Evolutionary conservation across 1,140 invertebrate genomes (phyloP).

Genomic region (Piezodorus guildinii): DNA sequence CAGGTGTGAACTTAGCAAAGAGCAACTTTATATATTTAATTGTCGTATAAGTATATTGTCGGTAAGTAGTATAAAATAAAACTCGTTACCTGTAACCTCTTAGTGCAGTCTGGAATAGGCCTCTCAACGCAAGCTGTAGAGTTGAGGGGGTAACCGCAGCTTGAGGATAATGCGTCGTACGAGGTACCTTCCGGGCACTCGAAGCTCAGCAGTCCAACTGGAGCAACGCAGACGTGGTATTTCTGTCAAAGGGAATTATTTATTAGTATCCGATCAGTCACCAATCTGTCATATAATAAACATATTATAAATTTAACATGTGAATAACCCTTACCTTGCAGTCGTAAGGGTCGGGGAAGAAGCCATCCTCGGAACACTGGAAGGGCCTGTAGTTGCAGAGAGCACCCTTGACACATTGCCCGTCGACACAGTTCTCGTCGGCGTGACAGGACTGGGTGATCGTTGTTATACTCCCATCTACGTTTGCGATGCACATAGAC

Average conservation of each 20-base stretch:
- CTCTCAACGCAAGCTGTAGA: neutral
- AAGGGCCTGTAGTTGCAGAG: constrained; percentile 5
- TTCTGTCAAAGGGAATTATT: neutral
- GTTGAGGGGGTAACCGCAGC: neutral
- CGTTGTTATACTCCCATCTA: neutral
- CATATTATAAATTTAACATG: neutral
- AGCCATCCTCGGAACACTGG: neutral
- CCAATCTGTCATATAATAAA: neutral
- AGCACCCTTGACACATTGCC: neutral
- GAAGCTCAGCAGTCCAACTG: neutral
- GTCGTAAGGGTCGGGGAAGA: constrained; percentile 15
- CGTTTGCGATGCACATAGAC: neutral
- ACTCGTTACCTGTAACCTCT: neutral
- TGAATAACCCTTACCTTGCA: neutral
- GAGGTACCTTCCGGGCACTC: neutral
- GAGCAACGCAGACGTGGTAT: neutral
- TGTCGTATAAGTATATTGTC: no score
- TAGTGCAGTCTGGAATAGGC: neutral
- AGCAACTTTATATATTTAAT: no score
- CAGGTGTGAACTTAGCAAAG: no score
- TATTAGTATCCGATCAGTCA: neutral
- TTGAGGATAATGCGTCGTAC: neutral
- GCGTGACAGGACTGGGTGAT: neutral
- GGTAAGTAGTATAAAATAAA: no score
- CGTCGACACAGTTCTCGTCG: neutral